Conservation (phyloP, 2,797 vertebrate genomes). For the Dermochelys coriacea region DNA sequence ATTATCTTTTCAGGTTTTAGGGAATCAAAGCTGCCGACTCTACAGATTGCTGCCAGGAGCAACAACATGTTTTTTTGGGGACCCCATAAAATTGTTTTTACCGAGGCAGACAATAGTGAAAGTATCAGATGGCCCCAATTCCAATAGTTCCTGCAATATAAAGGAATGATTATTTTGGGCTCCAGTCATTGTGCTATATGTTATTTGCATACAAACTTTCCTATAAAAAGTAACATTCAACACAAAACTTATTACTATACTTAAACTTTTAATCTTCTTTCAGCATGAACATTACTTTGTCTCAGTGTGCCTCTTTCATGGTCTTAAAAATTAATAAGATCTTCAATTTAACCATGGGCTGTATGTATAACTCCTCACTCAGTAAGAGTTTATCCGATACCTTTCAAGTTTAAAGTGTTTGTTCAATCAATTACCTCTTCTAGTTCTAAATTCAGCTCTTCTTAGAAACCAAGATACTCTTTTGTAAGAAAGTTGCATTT, state of each 20-base stretch:
- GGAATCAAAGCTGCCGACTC: constrained; percentile 50
- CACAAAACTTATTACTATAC: neutral
- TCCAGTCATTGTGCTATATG: neutral
- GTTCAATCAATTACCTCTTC: neutral
- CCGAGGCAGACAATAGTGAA: constrained; percentile 58
- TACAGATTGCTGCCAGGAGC: constrained; percentile 56
- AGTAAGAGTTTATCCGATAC: neutral
- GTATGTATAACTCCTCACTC: neutral
- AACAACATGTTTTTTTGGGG: constrained; percentile 60
- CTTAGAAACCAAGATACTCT: neutral
- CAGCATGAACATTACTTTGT: neutral
- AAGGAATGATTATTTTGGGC: constrained; percentile 48
- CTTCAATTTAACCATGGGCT: neutral
- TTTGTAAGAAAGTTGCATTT: neutral
- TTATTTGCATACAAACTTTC: constrained; percentile 4
- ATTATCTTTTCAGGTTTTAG: constrained; percentile 72
- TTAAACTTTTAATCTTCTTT: neutral
- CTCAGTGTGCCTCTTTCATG: neutral
- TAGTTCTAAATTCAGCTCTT: neutral
- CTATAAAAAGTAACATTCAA: constrained; percentile 9
- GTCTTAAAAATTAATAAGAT: neutral
- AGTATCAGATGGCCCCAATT: constrained; percentile 44
- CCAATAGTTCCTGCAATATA: constrained; percentile 53
- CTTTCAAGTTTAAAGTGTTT: neutral
- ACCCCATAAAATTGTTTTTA: constrained; percentile 69